Conservation (phyloP, 2,888 invertebrate species). For the Hypomecis atomaria region DNA sequence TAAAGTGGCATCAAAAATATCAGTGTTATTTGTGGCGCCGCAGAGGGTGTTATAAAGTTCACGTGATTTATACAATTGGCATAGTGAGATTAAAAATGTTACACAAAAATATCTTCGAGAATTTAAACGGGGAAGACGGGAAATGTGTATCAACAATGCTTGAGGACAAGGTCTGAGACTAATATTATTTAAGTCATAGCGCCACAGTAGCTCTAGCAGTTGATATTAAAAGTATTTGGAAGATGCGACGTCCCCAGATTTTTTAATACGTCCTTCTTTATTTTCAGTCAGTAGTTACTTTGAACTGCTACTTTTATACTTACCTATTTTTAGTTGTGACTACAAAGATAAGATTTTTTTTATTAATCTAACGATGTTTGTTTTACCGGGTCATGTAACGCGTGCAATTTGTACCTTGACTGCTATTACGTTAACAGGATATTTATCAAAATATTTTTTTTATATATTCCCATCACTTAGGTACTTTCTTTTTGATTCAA, state of each 20-base stretch:
- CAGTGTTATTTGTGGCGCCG: slow-evolving; percentile 44
- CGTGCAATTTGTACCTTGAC: too few relatives aligned
- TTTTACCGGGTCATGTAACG: too few relatives aligned
- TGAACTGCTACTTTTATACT: too few relatives aligned
- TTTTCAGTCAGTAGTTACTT: background rate
- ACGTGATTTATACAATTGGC: slow-evolving; percentile 29
- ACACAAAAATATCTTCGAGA: slow-evolving; percentile 20
- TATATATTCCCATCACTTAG: too few relatives aligned
- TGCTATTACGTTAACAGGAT: too few relatives aligned
- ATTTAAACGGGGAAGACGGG: slow-evolving; percentile 17
- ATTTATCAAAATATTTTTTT: too few relatives aligned
- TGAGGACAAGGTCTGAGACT: slow-evolving; percentile 31
- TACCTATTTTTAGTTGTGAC: background rate
- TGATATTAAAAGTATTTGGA: background rate
- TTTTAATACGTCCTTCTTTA: slow-evolving; percentile 1
- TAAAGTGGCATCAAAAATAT: slow-evolving; percentile 49
- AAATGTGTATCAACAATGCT: slow-evolving; percentile 22
- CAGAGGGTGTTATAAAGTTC: slow-evolving; percentile 30
- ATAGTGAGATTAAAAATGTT: slow-evolving; percentile 28
- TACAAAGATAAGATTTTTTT: background rate
- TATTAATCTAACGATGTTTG: too few relatives aligned
- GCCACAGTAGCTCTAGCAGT: background rate
- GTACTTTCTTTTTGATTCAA: too few relatives aligned
- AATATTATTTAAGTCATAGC: slow-evolving; percentile 6
- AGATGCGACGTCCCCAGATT: background rate